A percentile compares a stretch with the other conserved stretches of the same genome.
These are phyloP conservation scores for Chrosomus eos DNA, from an alignment of 2,797 vertebrate genomes.

Conservation along the genomic window DNA sequence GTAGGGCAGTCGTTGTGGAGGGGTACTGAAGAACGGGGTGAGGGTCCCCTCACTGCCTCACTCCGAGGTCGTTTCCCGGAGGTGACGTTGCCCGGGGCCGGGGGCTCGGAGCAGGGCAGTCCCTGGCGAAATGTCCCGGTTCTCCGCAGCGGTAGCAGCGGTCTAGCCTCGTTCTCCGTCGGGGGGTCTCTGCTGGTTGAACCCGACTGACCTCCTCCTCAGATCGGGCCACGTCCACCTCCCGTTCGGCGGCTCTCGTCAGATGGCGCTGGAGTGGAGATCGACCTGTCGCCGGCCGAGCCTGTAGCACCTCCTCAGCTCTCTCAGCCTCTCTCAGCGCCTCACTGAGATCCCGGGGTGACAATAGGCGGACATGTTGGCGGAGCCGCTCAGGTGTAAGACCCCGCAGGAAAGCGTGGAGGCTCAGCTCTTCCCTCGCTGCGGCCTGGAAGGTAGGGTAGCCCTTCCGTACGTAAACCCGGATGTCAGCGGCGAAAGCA, in stretches of 20 bases:
- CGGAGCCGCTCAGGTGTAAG: no score
- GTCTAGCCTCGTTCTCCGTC: background rate
- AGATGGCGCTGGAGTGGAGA: background rate
- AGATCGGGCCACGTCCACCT: no score
- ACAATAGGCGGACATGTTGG: no score
- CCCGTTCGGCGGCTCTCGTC: background rate
- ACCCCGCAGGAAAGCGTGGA: no score
- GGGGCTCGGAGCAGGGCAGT: background rate
- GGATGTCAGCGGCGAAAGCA: no score
- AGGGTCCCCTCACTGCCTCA: slow-evolving; percentile 7
- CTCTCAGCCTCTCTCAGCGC: no score
- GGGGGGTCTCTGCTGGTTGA: background rate
- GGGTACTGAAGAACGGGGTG: background rate
- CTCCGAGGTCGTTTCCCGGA: background rate
- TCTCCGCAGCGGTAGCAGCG: background rate
- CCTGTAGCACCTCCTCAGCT: background rate
- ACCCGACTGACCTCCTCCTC: background rate
- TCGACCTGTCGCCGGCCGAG: background rate
- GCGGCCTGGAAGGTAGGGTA: no score
- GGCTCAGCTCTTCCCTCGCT: no score
- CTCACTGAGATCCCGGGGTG: no score
- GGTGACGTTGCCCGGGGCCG: background rate
- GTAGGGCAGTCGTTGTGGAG: background rate
- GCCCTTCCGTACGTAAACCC: no score
- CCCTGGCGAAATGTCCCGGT: background rate